Conservation (phyloP, 2,113 vertebrate genomes). For the Xyliphius kryptos region DNA sequence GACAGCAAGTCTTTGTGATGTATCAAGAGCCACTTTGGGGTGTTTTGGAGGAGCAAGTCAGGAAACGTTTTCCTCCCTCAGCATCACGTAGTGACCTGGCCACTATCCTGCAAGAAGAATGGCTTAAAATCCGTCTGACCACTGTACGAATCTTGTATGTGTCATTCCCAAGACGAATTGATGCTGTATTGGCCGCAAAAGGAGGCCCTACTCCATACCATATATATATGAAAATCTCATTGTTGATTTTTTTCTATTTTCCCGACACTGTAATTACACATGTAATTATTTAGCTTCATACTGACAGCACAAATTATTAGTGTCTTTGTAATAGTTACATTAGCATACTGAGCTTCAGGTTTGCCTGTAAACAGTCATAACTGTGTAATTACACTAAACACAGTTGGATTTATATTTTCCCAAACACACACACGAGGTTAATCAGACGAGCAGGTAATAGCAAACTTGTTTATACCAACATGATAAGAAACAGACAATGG, state of each 20-base stretch:
- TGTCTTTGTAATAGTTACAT: conserved; percentile 5
- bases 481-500: conserved; percentile 4
- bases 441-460: conserved; percentile 7
- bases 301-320: not conserved
- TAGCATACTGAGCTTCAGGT: conserved; percentile 13
- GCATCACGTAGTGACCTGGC: too few species aligned
- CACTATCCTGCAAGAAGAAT: too few species aligned
- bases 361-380: conserved; percentile 9
- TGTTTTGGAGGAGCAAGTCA: too few species aligned
- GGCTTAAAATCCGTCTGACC: too few species aligned
- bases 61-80: too few species aligned
- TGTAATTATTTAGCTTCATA: not conserved
- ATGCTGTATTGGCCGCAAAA: too few species aligned
- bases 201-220: too few species aligned
- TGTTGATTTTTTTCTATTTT: not conserved
- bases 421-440: conserved; percentile 5
- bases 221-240: too few species aligned
- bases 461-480: conserved; percentile 2
- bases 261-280: not conserved
- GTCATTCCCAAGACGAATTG: too few species aligned
- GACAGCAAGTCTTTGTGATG: too few species aligned
- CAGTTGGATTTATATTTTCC: not conserved
- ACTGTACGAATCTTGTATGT: too few species aligned
- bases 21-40: too few species aligned
- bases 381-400: conserved; percentile 9